A percentile compares a stretch with the other conserved stretches of the same genome.
Conservation (phyloP, 2,113 vertebrate genomes). For the Melospiza georgiana region DNA sequence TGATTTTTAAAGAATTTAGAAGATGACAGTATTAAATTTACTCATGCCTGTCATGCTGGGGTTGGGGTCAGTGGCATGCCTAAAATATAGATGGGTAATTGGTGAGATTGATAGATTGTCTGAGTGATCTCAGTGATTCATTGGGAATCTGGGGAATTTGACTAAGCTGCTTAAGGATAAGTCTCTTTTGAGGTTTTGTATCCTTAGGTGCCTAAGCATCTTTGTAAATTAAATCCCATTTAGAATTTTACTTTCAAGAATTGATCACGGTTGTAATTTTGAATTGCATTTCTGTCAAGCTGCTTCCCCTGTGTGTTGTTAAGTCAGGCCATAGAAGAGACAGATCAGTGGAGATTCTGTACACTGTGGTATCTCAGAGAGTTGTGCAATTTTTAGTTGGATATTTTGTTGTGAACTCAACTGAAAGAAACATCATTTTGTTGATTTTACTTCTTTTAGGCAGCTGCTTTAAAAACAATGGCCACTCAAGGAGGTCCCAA, state of each 20-base stretch:
- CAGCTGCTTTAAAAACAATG: slow-evolving; percentile 91
- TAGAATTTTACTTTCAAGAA: slow-evolving; percentile 12
- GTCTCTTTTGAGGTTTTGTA: background rate
- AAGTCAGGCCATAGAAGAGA: background rate
- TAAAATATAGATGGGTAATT: background rate
- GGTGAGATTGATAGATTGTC: background rate
- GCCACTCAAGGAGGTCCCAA: slow-evolving; percentile 91
- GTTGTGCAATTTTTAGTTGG: background rate
- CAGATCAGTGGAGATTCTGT: background rate
- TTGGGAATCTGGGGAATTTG: background rate
- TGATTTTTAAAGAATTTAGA: background rate
- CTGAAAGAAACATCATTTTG: background rate
- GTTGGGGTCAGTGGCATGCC: background rate
- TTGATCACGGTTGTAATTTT: background rate
- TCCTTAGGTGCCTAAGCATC: background rate
- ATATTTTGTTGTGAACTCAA: background rate
- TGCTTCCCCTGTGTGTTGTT: background rate
- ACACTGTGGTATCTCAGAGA: background rate
- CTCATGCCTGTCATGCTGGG: background rate
- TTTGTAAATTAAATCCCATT: slow-evolving; percentile 21
- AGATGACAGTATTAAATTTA: background rate
- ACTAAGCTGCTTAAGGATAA: background rate
- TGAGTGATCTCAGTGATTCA: background rate
- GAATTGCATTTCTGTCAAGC: background rate
- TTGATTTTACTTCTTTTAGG: slow-evolving; percentile 74